These are phyloP conservation scores for Ctenomys sociabilis DNA, from an alignment of 2,113 vertebrate genomes.

Conservation along the genomic window DNA sequence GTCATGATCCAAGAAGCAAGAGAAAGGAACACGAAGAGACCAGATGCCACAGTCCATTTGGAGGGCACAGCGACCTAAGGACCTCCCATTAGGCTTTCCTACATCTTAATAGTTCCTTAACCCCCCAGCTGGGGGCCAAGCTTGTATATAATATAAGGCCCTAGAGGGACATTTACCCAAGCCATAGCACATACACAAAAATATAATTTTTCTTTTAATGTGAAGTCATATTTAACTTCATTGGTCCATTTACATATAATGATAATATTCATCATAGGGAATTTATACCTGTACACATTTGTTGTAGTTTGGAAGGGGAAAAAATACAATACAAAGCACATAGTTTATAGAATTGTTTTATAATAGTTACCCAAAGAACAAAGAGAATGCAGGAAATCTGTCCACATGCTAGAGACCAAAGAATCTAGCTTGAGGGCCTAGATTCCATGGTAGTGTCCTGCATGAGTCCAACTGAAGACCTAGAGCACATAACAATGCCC, in stretches of 20 bases:
- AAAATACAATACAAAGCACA: too few species aligned
- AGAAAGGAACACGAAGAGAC: background rate
- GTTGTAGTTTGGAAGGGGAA: too few species aligned
- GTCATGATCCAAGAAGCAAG: background rate
- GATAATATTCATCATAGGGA: background rate
- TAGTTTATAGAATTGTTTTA: too few species aligned
- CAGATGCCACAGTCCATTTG: background rate
- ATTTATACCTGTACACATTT: background rate
- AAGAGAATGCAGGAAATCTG: too few species aligned
- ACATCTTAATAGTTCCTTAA: background rate
- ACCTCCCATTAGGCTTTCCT: background rate
- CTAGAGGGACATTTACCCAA: background rate
- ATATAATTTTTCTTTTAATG: constrained; percentile 51
- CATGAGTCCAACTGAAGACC: too few species aligned
- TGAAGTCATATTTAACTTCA: background rate
- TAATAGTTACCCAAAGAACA: too few species aligned
- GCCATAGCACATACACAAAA: background rate
- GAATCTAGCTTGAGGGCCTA: too few species aligned
- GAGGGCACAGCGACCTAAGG: background rate
- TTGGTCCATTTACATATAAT: background rate
- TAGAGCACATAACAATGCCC: too few species aligned
- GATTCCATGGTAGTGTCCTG: too few species aligned
- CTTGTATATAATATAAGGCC: background rate
- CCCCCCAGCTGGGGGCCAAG: too few species aligned
- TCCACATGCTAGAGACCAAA: too few species aligned